A percentile compares a stretch with the other conserved stretches of the same genome.
Evolutionary conservation across 1,140 invertebrate genomes (phyloP).

Genomic region (Cydia strobilella): DNA sequence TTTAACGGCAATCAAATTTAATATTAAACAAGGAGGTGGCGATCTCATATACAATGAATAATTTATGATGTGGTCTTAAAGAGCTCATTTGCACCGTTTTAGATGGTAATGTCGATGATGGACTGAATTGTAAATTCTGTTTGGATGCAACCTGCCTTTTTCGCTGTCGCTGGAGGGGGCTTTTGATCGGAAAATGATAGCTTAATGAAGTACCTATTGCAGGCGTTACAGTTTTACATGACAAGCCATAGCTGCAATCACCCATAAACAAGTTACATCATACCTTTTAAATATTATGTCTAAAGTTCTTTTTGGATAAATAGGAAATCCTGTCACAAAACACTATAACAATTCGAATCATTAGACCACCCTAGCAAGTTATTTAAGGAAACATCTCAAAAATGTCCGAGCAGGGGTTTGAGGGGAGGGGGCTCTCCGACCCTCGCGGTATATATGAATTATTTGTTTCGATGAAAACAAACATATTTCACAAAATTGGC

Average conservation of each 20-base stretch:
- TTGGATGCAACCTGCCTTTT: constrained; percentile 43
- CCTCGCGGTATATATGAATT: constrained; percentile 51
- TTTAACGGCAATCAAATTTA: constrained; percentile 36
- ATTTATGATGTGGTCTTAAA: constrained; percentile 37
- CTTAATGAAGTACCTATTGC: constrained; percentile 35
- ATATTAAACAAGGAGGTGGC: constrained; percentile 34
- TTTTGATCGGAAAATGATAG: constrained; percentile 42
- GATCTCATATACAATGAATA: constrained; percentile 36
- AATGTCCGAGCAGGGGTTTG: constrained; percentile 42
- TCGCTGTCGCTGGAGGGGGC: constrained; percentile 41
- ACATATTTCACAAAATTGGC: constrained; percentile 71
- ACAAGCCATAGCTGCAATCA: constrained; percentile 45
- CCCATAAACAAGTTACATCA: constrained; percentile 4
- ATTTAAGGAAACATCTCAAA: constrained; percentile 60
- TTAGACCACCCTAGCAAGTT: constrained; percentile 62
- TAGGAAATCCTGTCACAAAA: constrained; percentile 26
- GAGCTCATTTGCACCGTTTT: constrained; percentile 53
- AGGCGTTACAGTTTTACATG: constrained; percentile 51
- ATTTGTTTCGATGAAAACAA: constrained; percentile 71
- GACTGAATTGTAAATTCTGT: constrained; percentile 51
- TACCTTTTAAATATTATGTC: neutral
- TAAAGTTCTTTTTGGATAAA: neutral
- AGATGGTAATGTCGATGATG: constrained; percentile 51
- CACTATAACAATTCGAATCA: constrained; percentile 41
- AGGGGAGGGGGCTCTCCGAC: constrained; percentile 41